Evolutionary conservation across 92 coral and sea anemone species (phyloP).

Genomic region (Porites cylindrica): DNA sequence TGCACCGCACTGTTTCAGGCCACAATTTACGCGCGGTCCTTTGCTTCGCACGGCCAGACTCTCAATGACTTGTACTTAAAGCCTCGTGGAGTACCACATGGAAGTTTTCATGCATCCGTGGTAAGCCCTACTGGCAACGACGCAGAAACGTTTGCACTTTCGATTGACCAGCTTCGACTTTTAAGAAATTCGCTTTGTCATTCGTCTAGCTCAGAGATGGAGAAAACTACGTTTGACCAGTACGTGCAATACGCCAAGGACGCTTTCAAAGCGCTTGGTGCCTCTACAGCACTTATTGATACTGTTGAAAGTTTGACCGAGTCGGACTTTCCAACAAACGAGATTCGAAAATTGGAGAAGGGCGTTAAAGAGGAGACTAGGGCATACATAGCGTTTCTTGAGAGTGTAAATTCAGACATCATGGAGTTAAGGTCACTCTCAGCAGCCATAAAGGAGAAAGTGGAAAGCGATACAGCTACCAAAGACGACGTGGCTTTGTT

Average conservation of each 20-base stretch:
- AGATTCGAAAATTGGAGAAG: constrained; percentile 25
- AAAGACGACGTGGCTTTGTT: constrained; percentile 5
- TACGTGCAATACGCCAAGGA: constrained; percentile 40
- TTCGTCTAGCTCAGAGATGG: constrained; percentile 32
- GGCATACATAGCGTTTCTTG: constrained; percentile 1
- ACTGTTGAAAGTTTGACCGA: constrained; percentile 42
- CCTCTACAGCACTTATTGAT: constrained; percentile 20
- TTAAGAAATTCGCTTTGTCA: constrained; percentile 56
- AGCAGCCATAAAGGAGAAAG: background rate
- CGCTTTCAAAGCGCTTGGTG: constrained; percentile 52
- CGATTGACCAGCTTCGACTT: constrained; percentile 64
- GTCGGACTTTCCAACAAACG: constrained; percentile 52
- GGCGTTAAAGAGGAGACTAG: background rate
- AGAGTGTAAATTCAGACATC: background rate
- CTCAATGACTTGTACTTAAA: constrained; percentile 39
- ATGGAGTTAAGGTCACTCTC: background rate
- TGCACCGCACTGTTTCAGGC: constrained; percentile 43
- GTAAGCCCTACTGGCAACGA: constrained; percentile 33
- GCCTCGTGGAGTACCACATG: constrained; percentile 4
- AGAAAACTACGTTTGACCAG: constrained; percentile 34
- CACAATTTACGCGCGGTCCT: constrained; percentile 32
- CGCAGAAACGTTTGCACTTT: constrained; percentile 49
- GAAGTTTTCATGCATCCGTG: constrained; percentile 45
- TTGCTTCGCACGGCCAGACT: background rate
- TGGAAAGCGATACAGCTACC: background rate